These are phyloP conservation scores for Sabatieria punctata DNA, from an alignment of 2,888 invertebrate species.

Conservation along the genomic window DNA sequence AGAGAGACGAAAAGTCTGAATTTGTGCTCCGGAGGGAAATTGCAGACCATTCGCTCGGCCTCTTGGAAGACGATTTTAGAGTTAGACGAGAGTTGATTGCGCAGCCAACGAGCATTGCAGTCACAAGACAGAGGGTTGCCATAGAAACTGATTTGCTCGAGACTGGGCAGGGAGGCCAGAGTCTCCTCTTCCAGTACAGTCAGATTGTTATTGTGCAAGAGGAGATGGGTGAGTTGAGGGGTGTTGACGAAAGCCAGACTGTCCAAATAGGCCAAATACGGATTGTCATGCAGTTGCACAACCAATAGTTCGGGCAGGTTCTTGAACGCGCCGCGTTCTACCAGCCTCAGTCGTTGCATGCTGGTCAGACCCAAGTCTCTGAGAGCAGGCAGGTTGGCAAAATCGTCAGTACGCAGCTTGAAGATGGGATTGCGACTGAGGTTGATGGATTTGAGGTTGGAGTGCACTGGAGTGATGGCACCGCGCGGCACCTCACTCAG, in stretches of 20 bases:
- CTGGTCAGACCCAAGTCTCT: conserved; percentile 30
- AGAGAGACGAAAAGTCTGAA: conserved; percentile 21
- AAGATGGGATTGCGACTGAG: conserved; percentile 20
- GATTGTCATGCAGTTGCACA: conserved; percentile 34
- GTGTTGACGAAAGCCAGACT: conserved; percentile 32
- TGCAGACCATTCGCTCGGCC: conserved; percentile 29
- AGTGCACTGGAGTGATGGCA: conserved; percentile 14
- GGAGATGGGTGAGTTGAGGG: conserved; percentile 29
- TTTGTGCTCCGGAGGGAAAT: conserved; percentile 21
- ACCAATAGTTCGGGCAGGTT: conserved; percentile 30
- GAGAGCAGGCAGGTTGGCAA: conserved; percentile 23
- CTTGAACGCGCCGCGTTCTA: conserved; percentile 33
- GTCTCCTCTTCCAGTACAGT: conserved; percentile 29
- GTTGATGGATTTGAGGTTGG: conserved; percentile 13
- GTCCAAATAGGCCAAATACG: conserved; percentile 33
- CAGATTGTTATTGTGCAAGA: conserved; percentile 34
- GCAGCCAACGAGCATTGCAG: conserved; percentile 33
- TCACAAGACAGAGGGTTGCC: conserved; percentile 37
- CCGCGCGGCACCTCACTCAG: conserved; percentile 13
- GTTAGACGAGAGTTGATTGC: conserved; percentile 11
- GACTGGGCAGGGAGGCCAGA: conserved; percentile 23
- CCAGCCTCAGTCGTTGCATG: conserved; percentile 30
- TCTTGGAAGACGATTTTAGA: conserved; percentile 17
- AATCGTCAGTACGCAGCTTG: conserved; percentile 17
- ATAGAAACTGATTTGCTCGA: conserved; percentile 30